These are phyloP conservation scores for Lobophora halterata DNA, from an alignment of 2,888 invertebrate species.

Conservation along the genomic window DNA sequence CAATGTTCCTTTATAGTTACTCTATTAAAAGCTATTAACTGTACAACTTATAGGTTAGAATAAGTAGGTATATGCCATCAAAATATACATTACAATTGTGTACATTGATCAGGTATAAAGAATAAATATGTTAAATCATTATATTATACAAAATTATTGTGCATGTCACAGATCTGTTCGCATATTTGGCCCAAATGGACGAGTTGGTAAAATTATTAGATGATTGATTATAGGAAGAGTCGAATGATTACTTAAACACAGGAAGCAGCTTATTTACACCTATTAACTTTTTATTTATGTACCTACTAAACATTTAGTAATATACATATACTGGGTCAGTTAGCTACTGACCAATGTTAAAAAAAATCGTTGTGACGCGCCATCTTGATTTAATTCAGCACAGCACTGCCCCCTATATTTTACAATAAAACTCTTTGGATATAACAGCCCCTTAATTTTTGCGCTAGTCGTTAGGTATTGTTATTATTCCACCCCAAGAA, in stretches of 20 bases:
- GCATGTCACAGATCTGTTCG: conserved; percentile 71
- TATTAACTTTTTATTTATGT: no score
- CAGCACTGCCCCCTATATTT: background rate
- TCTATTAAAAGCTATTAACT: conserved; percentile 6
- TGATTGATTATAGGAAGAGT: no score
- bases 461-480: no score
- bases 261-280: no score
- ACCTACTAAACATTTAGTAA: no score
- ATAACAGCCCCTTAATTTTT: no score
- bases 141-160: conserved; percentile 78
- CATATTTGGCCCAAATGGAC: conserved; percentile 57
- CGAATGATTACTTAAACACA: no score
- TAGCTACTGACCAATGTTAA: no score
- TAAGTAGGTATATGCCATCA: conserved; percentile 18
- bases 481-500: no score
- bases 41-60: conserved; percentile 10
- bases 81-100: conserved; percentile 35
- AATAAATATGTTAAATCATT: conserved; percentile 40
- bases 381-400: conserved; percentile 6
- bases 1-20: conserved; percentile 3
- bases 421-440: no score
- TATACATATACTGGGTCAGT: no score
- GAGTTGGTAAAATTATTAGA: conserved; percentile 4
- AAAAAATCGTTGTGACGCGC: no score
- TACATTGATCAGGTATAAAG: conserved; percentile 51